Percentiles rank a stretch among this genome's conserved stretches.
Conservation (phyloP, 2,113 vertebrate species). For the Corythaeola cristata region DNA sequence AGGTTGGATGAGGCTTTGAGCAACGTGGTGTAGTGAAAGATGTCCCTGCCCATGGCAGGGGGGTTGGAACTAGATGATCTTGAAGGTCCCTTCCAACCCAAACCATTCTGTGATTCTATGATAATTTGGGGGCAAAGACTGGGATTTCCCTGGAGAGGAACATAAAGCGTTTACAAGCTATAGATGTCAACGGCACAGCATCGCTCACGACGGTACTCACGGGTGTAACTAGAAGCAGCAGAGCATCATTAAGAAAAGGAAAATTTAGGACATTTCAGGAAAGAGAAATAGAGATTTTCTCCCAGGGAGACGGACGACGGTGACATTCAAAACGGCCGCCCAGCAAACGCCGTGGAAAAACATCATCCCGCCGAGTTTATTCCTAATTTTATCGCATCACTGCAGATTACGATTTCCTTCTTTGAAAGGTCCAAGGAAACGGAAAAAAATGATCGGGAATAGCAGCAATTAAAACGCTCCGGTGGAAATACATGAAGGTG, state of each 20-base stretch:
- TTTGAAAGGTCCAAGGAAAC: not conserved
- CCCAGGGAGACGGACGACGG: not conserved
- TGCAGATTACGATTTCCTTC: fast-evolving
- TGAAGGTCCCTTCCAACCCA: no score
- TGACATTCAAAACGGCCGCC: not conserved
- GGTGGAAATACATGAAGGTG: not conserved
- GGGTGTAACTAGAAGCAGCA: not conserved
- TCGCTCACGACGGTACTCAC: not conserved
- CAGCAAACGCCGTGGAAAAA: not conserved
- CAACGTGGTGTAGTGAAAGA: no score
- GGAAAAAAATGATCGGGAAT: not conserved
- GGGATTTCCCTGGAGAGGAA: not conserved
- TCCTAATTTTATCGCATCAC: not conserved
- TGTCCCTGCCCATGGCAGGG: no score
- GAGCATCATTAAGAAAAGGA: not conserved
- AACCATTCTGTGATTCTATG: no score
- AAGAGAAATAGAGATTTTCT: not conserved
- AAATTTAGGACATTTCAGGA: not conserved
- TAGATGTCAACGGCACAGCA: not conserved
- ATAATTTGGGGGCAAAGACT: no score
- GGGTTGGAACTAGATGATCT: no score
- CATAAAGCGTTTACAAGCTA: not conserved
- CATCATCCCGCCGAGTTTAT: not conserved
- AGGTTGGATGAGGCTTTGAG: no score
- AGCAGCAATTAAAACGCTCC: not conserved